These are phyloP conservation scores for Endomychus coccineus DNA, from an alignment of 2,888 invertebrate species.

Conservation along the genomic window DNA sequence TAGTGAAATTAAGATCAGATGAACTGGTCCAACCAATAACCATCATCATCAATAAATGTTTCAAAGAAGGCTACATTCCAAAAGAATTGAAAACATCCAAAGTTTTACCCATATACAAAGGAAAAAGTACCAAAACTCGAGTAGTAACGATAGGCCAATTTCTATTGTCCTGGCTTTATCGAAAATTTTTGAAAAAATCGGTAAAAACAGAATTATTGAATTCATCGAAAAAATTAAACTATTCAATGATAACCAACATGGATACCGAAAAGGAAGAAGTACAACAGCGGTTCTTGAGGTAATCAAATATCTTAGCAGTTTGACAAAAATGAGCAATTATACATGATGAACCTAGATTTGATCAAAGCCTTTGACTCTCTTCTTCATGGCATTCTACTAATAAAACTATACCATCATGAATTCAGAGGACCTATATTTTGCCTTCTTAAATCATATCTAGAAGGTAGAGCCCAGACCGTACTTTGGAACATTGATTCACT, in stretches of 20 bases:
- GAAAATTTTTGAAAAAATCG: conserved; percentile 11
- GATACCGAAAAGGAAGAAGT: conserved; percentile 2
- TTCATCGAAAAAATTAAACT: conserved; percentile 3
- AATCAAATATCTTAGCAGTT: neutral
- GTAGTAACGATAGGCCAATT: conserved; percentile 12
- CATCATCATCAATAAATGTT: conserved; percentile 12
- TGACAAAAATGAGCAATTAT: neutral
- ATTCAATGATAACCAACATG: conserved; percentile 10
- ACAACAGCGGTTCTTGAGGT: conserved; percentile 7
- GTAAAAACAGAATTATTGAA: conserved; percentile 6
- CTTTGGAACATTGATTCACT: conserved; percentile 8
- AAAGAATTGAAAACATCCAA: conserved; percentile 8
- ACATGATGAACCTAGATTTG: conserved; percentile 8
- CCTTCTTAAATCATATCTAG: conserved; percentile 15
- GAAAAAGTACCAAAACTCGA: conserved; percentile 7
- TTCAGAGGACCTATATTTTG: conserved; percentile 8
- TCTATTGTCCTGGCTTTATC: conserved; percentile 10
- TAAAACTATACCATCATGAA: conserved; percentile 14
- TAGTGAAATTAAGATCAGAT: conserved; percentile 4
- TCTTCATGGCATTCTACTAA: conserved; percentile 9
- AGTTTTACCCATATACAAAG: conserved; percentile 13
- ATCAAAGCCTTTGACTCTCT: conserved; percentile 11
- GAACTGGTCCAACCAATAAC: conserved; percentile 2
- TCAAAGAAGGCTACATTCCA: conserved; percentile 6
- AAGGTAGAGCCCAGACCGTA: conserved; percentile 14